Conservation (phyloP, 1,140 invertebrate species). For the Cephus cinctus region DNA sequence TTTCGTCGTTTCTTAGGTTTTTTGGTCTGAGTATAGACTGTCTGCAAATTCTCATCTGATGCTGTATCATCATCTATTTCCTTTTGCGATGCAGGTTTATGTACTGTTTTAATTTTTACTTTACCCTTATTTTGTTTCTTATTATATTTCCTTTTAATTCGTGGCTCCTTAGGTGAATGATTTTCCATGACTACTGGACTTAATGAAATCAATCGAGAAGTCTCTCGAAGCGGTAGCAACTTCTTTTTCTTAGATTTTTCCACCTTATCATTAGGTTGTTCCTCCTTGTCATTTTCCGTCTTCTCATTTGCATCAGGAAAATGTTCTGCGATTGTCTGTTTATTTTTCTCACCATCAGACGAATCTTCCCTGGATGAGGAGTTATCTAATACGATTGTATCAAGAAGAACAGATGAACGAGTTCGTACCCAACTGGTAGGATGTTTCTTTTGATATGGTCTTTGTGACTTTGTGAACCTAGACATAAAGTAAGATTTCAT, state of each 20-base stretch:
- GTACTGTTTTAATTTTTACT: background rate
- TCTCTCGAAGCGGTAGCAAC: slow-evolving; percentile 29
- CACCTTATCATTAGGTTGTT: slow-evolving; percentile 3
- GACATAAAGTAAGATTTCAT: background rate
- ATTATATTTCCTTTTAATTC: slow-evolving; percentile 1
- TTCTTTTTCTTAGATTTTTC: slow-evolving; percentile 28
- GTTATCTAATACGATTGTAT: slow-evolving; percentile 16
- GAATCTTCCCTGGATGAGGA: background rate
- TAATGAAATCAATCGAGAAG: slow-evolving; percentile 34
- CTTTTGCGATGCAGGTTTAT: slow-evolving; percentile 3
- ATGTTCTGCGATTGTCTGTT: background rate
- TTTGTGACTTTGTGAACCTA: background rate
- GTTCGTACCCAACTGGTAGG: background rate
- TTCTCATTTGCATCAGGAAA: background rate
- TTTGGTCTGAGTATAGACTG: background rate
- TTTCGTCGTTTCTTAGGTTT: slow-evolving; percentile 24
- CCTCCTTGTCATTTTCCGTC: slow-evolving; percentile 9
- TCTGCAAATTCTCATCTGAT: slow-evolving; percentile 1
- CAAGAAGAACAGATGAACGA: slow-evolving; percentile 2
- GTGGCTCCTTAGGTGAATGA: background rate
- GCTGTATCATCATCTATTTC: slow-evolving; percentile 5
- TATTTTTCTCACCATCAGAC: background rate
- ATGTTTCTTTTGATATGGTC: background rate
- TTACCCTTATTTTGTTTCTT: background rate
- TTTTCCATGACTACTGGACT: slow-evolving; percentile 25